Evolutionary conservation across 2,113 vertebrate genomes (phyloP).

Genomic region (Tringa solitaria): DNA sequence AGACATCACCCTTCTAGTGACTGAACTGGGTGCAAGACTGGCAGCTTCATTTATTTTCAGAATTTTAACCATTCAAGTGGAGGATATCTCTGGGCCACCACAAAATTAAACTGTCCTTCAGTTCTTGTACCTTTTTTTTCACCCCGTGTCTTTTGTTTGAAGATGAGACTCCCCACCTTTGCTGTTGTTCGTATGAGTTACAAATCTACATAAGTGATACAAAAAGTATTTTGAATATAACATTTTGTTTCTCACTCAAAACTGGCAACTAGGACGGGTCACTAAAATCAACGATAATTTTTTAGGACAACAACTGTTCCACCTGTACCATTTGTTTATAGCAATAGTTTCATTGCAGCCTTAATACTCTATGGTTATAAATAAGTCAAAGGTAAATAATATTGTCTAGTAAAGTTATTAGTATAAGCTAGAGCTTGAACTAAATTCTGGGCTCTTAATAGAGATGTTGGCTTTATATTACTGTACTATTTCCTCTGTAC

Average conservation of each 20-base stretch:
- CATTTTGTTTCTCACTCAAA: not conserved
- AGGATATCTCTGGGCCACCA: not conserved
- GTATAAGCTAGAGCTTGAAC: not conserved
- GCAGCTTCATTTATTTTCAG: not conserved
- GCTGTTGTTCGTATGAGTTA: not conserved
- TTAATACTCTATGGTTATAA: not conserved
- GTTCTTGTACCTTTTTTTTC: not conserved
- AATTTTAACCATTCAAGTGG: not conserved
- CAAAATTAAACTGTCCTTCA: not conserved
- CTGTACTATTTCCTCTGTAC: not conserved
- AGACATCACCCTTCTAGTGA: not conserved
- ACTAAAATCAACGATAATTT: not conserved
- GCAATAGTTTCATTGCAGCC: not conserved
- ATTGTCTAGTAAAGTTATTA: not conserved
- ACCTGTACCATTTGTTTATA: not conserved
- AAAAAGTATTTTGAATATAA: not conserved
- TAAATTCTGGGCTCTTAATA: not conserved
- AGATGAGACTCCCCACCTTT: not conserved
- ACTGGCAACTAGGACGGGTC: not conserved
- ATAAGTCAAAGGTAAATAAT: not conserved
- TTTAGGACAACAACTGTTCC: not conserved
- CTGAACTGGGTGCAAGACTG: not conserved
- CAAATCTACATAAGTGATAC: too few relatives aligned
- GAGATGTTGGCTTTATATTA: not conserved
- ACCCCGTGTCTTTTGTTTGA: not conserved